phyloP scores from a whole-genome alignment of 2,797 vertebrate species.

The Nasua narica region DNA sequence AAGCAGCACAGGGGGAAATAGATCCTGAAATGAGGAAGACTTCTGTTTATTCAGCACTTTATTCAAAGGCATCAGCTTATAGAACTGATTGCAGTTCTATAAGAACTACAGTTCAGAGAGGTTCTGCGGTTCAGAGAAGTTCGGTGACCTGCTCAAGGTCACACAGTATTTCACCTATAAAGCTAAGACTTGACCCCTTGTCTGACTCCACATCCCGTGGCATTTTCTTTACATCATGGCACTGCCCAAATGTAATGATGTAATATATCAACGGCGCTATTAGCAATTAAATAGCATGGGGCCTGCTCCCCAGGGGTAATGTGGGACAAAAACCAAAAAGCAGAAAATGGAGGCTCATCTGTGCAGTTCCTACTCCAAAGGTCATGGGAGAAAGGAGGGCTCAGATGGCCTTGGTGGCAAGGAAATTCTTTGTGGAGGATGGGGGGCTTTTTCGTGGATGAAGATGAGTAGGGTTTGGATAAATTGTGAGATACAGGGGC shows the following conservation, averaged over 20 bases:
- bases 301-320: neutral
- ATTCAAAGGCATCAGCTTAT: neutral
- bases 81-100: fast-evolving
- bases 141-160: neutral
- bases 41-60: too few relatives aligned
- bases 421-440: neutral
- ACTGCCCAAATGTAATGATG: neutral
- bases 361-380: neutral
- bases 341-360: neutral
- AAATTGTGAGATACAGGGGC: neutral
- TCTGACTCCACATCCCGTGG: neutral
- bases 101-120: neutral
- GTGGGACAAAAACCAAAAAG: neutral
- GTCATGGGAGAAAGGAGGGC: neutral
- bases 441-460: neutral
- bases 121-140: neutral
- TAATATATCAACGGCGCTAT: neutral
- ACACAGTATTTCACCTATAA: neutral
- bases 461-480: neutral
- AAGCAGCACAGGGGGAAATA: neutral
- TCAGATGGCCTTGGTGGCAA: neutral
- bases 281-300: neutral
- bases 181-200: neutral
- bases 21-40: neutral
- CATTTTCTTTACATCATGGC: neutral